Evolutionary conservation across 2,888 invertebrate species (phyloP).

Genomic region (Sepioteuthis lessoniana): DNA sequence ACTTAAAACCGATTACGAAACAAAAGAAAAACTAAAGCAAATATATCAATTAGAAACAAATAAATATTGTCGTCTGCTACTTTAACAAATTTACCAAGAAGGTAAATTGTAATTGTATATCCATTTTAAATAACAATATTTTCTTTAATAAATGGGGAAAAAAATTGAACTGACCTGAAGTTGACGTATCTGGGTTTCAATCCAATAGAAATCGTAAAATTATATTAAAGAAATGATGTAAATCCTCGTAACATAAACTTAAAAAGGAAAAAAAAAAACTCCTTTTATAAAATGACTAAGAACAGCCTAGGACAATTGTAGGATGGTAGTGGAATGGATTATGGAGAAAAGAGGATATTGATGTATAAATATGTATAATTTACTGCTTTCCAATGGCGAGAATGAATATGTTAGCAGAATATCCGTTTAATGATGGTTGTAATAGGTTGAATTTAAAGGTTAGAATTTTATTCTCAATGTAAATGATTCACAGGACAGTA

Average conservation of each 20-base stretch:
- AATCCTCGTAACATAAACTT: not conserved
- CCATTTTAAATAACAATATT: no score
- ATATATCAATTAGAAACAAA: not conserved
- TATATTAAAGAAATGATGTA: not conserved
- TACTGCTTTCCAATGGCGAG: not conserved
- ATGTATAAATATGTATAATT: not conserved
- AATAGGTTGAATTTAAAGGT: not conserved
- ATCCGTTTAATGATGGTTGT: not conserved
- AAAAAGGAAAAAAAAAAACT: no score
- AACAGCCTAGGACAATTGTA: not conserved
- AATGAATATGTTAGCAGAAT: not conserved
- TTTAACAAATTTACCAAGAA: not conserved
- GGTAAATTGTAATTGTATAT: no score
- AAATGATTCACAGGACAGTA: not conserved
- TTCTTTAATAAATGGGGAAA: no score
- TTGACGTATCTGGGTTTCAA: not conserved
- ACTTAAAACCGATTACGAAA: no score
- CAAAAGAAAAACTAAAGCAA: no score
- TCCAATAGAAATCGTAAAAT: not conserved
- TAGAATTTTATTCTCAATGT: not conserved
- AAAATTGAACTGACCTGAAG: not conserved
- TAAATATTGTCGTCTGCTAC: constrained; percentile 33
- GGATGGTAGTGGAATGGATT: not conserved
- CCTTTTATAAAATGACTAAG: not conserved
- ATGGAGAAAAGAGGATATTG: not conserved